Conservation (phyloP, 2,888 invertebrate species). For the Cephus pygmeus region DNA sequence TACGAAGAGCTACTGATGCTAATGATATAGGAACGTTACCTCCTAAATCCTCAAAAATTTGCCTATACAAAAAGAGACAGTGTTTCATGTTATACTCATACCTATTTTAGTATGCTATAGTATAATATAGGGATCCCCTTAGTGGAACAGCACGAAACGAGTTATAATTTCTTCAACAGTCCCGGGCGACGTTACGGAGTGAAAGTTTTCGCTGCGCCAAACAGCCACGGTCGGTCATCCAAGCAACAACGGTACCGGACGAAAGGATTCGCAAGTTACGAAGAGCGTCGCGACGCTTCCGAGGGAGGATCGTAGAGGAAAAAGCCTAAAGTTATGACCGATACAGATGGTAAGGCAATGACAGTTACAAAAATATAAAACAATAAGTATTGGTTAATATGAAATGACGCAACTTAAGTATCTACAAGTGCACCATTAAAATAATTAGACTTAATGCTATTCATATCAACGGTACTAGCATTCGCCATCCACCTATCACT, state of each 20-base stretch:
- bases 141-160: background rate
- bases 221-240: background rate
- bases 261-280: background rate
- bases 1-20: background rate
- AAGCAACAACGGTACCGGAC: background rate
- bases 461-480: too few species aligned
- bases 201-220: slow-evolving; percentile 15
- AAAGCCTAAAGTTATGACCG: slow-evolving; percentile 51
- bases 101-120: background rate
- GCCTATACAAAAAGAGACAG: too few species aligned
- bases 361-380: background rate
- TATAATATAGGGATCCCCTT: background rate
- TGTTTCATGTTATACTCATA: background rate
- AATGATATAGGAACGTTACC: background rate
- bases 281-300: background rate
- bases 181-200: background rate
- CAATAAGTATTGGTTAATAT: background rate
- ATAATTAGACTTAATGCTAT: background rate
- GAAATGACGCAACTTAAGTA: background rate
- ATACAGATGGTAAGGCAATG: slow-evolving; percentile 50
- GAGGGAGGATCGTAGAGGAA: slow-evolving; percentile 11
- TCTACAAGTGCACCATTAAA: background rate
- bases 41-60: background rate
- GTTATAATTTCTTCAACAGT: background rate
- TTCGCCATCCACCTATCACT: background rate